A percentile compares a stretch with the other conserved stretches of the same genome.
These are phyloP conservation scores for Bombus pyrosoma DNA, from an alignment of 1,140 invertebrate species.

Conservation along the genomic window DNA sequence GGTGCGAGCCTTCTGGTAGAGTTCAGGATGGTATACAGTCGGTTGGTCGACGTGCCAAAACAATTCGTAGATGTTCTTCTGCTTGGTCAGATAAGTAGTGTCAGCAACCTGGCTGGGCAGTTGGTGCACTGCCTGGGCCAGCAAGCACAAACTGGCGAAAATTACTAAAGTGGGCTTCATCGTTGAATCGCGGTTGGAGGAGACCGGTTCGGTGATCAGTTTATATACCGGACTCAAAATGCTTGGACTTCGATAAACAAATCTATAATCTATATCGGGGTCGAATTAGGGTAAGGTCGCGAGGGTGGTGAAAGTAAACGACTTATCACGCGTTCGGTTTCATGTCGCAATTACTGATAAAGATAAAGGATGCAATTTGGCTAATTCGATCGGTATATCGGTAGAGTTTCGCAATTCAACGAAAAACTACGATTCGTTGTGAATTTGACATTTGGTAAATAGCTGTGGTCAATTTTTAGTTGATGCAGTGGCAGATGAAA, in stretches of 20 bases:
- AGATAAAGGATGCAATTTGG: not conserved
- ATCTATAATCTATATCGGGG: constrained; percentile 21
- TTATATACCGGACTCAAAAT: constrained; percentile 50
- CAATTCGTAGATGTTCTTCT: constrained; percentile 85
- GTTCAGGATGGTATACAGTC: constrained; percentile 78
- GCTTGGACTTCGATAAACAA: not conserved
- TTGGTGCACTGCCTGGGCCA: constrained; percentile 62
- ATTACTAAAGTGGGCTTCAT: constrained; percentile 58
- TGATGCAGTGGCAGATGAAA: no score
- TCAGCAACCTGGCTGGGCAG: constrained; percentile 82
- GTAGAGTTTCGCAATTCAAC: not conserved
- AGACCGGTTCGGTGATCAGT: no score
- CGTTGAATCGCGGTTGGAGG: not conserved
- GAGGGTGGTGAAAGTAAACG: constrained; percentile 13
- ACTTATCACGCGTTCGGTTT: not conserved
- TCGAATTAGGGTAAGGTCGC: constrained; percentile 19
- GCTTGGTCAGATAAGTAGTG: constrained; percentile 81
- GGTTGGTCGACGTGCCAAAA: constrained; percentile 85
- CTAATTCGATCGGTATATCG: not conserved
- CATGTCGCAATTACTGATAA: not conserved
- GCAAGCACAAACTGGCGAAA: constrained; percentile 55
- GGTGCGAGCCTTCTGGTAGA: constrained; percentile 82
- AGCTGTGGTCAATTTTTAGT: no score
- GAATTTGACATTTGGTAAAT: not conserved
- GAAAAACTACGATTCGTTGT: not conserved